Evolutionary conservation across 2,888 invertebrate genomes (phyloP).

Genomic region (Sclerodermus sp.): DNA sequence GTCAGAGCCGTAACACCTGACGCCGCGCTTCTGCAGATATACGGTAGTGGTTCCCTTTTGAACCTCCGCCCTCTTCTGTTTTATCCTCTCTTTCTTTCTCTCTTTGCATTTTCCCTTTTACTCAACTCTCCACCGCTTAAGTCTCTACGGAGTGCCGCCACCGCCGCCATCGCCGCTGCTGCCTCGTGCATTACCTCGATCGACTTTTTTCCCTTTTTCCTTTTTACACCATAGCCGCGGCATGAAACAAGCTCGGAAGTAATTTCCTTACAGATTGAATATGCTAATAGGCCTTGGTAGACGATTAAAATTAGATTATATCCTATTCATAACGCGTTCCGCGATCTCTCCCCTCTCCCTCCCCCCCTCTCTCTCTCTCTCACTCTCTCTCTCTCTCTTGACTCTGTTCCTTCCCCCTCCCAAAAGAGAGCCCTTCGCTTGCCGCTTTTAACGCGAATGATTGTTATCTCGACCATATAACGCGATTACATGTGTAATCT

Average conservation of each 20-base stretch:
- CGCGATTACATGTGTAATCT: too few species aligned
- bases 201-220: slow-evolving; percentile 12
- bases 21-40: slow-evolving; percentile 6
- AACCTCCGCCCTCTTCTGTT: not conserved
- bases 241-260: slow-evolving; percentile 34
- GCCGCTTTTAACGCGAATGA: too few species aligned
- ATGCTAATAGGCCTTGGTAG: slow-evolving; percentile 32
- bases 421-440: too few species aligned
- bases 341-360: too few species aligned
- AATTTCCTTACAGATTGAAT: slow-evolving; percentile 39
- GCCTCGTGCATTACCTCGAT: slow-evolving; percentile 13
- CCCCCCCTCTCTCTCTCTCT: too few species aligned
- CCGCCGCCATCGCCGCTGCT: not conserved
- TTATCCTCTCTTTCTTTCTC: not conserved
- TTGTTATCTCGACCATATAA: too few species aligned
- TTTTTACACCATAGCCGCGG: not conserved
- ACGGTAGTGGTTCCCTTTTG: slow-evolving; percentile 1
- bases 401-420: too few species aligned
- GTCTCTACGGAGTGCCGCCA: not conserved
- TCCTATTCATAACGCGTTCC: slow-evolving; percentile 23
- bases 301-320: slow-evolving; percentile 41
- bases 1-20: slow-evolving; percentile 22
- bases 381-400: too few species aligned
- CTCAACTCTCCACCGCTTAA: not conserved
- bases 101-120: not conserved